Conservation (phyloP, 2,797 vertebrate genomes). For the Amniataba percoides region DNA sequence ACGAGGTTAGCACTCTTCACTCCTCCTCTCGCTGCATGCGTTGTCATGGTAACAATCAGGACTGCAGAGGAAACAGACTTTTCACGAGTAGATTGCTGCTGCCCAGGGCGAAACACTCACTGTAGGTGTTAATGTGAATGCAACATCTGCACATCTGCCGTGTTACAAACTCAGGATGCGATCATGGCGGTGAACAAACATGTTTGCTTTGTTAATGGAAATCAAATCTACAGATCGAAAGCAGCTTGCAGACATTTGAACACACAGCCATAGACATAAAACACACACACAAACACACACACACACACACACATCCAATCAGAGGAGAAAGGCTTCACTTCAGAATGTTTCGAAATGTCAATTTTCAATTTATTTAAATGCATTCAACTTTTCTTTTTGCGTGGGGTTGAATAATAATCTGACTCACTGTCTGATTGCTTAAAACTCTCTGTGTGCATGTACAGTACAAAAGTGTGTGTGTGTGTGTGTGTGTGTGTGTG, state of each 20-base stretch:
- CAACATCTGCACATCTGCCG: slow-evolving; percentile 14
- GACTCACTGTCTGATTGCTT: slow-evolving; percentile 39
- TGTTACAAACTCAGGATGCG: not conserved
- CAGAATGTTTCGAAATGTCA: not conserved
- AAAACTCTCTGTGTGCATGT: slow-evolving; percentile 15
- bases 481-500: slow-evolving; percentile 22
- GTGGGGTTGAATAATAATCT: slow-evolving; percentile 17
- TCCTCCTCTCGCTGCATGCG: slow-evolving; percentile 43
- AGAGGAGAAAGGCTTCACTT: not conserved
- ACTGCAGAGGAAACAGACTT: slow-evolving; percentile 56
- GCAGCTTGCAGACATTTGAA: not conserved
- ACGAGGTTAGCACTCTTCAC: slow-evolving; percentile 49
- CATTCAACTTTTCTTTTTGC: slow-evolving; percentile 18
- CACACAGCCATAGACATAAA: not conserved
- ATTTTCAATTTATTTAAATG: slow-evolving; percentile 19
- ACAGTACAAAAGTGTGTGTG: slow-evolving; percentile 6
- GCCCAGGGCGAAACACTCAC: slow-evolving; percentile 19
- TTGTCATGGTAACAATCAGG: slow-evolving; percentile 72
- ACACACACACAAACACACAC: not conserved
- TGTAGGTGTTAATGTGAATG: slow-evolving; percentile 27
- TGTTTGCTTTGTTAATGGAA: not conserved
- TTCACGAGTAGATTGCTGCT: slow-evolving; percentile 53
- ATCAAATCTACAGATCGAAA: not conserved
- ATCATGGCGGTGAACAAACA: not conserved
- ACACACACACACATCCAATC: not conserved